These are phyloP conservation scores for Pangasius krempfi DNA, from an alignment of 2,797 vertebrate species.

Conservation along the genomic window DNA sequence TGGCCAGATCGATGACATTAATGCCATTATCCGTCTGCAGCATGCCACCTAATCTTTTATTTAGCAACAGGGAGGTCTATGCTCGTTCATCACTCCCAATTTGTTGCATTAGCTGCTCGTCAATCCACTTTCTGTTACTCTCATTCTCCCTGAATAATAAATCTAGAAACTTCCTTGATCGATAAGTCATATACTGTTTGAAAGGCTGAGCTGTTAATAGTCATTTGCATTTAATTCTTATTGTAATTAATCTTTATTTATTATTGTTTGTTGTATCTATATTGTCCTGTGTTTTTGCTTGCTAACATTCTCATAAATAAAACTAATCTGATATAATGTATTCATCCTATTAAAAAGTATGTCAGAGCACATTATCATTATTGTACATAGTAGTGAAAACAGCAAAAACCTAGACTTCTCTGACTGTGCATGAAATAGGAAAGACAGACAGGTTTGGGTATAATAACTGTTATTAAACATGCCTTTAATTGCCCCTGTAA, in stretches of 20 bases:
- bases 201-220: background rate
- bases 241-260: background rate
- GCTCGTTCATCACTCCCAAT: slow-evolving; percentile 55
- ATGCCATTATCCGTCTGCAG: slow-evolving; percentile 58
- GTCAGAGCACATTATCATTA: background rate
- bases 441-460: background rate
- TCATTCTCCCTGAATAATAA: slow-evolving; percentile 48
- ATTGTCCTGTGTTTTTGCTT: background rate
- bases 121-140: slow-evolving; percentile 38
- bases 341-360: background rate
- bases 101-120: slow-evolving; percentile 56
- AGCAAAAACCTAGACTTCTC: background rate
- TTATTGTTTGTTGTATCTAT: background rate
- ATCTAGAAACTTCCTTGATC: slow-evolving; percentile 45
- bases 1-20: slow-evolving; percentile 60
- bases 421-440: background rate
- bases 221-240: background rate
- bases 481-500: background rate
- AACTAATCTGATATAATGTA: background rate
- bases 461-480: background rate
- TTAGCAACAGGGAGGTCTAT: slow-evolving; percentile 50
- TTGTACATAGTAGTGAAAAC: background rate
- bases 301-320: background rate
- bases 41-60: slow-evolving; percentile 60
- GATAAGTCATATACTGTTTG: slow-evolving; percentile 49